These are phyloP conservation scores for Sciurus carolinensis DNA, from an alignment of 2,797 vertebrate species.

Conservation along the genomic window DNA sequence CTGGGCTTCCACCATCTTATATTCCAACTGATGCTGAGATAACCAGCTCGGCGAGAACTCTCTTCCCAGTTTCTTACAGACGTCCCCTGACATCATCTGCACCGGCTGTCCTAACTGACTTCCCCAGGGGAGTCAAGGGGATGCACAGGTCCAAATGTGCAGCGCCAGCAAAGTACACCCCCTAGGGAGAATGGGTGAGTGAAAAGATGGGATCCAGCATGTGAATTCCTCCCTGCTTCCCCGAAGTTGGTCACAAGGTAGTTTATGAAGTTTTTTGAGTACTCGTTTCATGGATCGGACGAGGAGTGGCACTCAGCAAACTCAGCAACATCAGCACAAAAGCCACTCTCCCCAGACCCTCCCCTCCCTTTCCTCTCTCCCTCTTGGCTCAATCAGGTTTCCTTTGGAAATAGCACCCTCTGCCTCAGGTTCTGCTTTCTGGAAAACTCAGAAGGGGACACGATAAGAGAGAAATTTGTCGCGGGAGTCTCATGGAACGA, in stretches of 20 bases:
- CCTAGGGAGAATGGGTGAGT: not conserved
- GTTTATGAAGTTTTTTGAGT: not conserved
- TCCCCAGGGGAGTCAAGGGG: not conserved
- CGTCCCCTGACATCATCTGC: not conserved
- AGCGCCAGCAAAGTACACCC: not conserved
- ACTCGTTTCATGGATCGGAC: not conserved
- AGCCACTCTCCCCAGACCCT: not conserved
- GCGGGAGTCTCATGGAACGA: not conserved
- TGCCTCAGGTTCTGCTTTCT: not conserved
- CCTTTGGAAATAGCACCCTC: not conserved
- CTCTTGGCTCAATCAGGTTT: not conserved
- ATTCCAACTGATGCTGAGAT: not conserved
- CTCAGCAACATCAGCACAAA: not conserved
- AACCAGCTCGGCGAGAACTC: not conserved
- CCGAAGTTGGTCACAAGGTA: not conserved
- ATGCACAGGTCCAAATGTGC: too few species aligned
- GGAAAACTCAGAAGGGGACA: not conserved
- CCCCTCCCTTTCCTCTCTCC: not conserved
- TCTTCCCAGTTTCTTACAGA: not conserved
- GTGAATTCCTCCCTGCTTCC: too few species aligned
- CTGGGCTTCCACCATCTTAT: not conserved
- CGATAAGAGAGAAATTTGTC: not conserved
- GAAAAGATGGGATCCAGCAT: not conserved
- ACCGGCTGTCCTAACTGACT: not conserved
- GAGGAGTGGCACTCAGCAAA: not conserved